phyloP scores from a whole-genome alignment of 2,113 vertebrate genomes.

The Oncorhynchus kisutch region DNA sequence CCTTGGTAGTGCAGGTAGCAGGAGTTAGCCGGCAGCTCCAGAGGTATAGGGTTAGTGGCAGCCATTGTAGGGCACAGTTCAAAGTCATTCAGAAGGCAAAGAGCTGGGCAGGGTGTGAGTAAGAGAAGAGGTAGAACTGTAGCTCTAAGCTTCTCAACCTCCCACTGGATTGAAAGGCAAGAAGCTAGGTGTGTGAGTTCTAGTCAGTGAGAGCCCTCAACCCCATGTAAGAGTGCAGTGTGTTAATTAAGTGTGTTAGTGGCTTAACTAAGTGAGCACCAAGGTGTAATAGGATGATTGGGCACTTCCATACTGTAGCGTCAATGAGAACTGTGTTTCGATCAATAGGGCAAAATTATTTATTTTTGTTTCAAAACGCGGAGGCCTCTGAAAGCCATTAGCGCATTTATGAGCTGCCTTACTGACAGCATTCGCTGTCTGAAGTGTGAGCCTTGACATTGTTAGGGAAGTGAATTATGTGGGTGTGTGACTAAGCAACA shows the following conservation, averaged over 20 bases:
- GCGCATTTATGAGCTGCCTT: not conserved
- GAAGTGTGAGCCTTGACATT: not conserved
- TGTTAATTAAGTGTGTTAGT: not conserved
- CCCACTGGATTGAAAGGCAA: not conserved
- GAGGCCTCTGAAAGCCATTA: not conserved
- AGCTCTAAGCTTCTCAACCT: not conserved
- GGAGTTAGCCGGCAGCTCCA: constrained; percentile 61
- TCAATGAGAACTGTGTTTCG: not conserved
- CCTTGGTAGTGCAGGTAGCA: constrained; percentile 60
- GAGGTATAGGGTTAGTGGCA: constrained; percentile 61
- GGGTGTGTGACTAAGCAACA: too few relatives aligned
- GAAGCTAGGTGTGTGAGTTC: not conserved
- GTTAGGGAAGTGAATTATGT: not conserved
- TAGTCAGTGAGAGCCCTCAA: not conserved
- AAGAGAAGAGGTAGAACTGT: not conserved
- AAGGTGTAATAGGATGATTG: not conserved
- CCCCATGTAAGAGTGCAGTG: not conserved
- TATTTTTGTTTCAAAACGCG: not conserved
- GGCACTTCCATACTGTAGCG: not conserved
- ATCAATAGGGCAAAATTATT: too few relatives aligned
- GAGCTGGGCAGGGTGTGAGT: not conserved
- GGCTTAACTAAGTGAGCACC: not conserved
- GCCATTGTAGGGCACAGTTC: constrained; percentile 28
- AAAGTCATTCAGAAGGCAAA: constrained; percentile 15
- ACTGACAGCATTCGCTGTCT: not conserved